Percentiles rank a stretch among this genome's conserved stretches.
These are phyloP conservation scores for Gopherus evgoodei DNA, from an alignment of 2,113 vertebrate genomes.

Conservation along the genomic window DNA sequence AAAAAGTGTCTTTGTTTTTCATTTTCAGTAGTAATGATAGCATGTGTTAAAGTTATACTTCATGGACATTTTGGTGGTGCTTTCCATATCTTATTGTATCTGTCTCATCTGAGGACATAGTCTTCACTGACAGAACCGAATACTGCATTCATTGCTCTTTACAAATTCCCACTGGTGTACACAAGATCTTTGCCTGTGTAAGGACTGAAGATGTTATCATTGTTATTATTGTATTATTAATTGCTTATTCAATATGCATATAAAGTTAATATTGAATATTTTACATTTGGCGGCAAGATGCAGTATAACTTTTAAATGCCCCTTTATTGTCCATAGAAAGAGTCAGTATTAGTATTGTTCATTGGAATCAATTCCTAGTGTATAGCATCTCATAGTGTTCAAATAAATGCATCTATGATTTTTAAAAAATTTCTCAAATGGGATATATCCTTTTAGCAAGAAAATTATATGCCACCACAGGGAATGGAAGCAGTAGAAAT, in stretches of 20 bases:
- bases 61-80: background rate
- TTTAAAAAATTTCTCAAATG: background rate
- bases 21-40: background rate
- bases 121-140: background rate
- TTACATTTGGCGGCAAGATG: background rate
- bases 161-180: background rate
- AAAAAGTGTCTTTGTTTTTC: constrained; percentile 38
- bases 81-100: background rate
- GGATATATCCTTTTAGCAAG: constrained; percentile 20
- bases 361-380: background rate
- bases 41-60: background rate
- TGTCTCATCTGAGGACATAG: background rate
- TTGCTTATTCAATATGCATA: background rate
- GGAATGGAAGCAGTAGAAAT: constrained; percentile 28
- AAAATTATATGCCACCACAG: background rate
- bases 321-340: background rate
- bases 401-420: constrained; percentile 33
- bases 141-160: background rate
- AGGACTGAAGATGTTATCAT: background rate
- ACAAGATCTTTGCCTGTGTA: background rate
- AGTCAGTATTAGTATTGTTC: constrained; percentile 31
- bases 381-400: background rate
- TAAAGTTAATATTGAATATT: background rate
- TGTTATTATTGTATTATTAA: background rate
- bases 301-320: background rate